Base-by-base conservation (phyloP, 2,797 vertebrate species). In the Psittacula echo region DNA sequence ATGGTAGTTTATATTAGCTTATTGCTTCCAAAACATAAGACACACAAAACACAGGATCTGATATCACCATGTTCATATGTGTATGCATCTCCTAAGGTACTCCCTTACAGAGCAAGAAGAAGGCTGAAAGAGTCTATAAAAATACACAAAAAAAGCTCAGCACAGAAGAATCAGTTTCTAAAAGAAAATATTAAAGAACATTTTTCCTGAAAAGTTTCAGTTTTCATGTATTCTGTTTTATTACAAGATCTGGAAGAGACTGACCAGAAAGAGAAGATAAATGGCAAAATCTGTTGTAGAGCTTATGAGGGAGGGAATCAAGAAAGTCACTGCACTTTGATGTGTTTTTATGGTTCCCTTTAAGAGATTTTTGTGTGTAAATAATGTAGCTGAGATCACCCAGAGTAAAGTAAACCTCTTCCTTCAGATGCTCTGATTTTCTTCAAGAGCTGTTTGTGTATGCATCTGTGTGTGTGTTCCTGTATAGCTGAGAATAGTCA, bases 351-450 rank as follows among this genome's bases (percentile, higher is more conserved):
- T 90, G 81, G 72, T 71, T 95, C 90, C 6, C 47, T 93, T 71
- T 88, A 87, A 89, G 88, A 95, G 56, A 92, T 74, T 95, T 95
- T 85, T 93, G 84, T 95, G 53, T 90, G 85, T 95, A 96, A 95
- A 94, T 96, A 96, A 90, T 74, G 80, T 88, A 90, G 80, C 80
- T 91, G 85, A 91, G 87, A 93, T 96, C 83, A 87, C 51, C 56
- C 83, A 79, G 76, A 92, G 54, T 86, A 91, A 96, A 96, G 74
- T 88, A 96, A 95, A 94, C 66, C 37, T 93, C 51, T 79, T 83
- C 23, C 47, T 91, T 96, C 74, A 90, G 77, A 91, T 94, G 44
- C 51, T 89, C 81, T 90, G 77, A 94, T 91, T 94, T 93, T 42
- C 67, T 94, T 87, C 77, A 94, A 82, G 74, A 85, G 22, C 32